These are phyloP conservation scores for Epinephelus lanceolatus DNA, from an alignment of 2,113 vertebrate genomes.

Conservation along the genomic window DNA sequence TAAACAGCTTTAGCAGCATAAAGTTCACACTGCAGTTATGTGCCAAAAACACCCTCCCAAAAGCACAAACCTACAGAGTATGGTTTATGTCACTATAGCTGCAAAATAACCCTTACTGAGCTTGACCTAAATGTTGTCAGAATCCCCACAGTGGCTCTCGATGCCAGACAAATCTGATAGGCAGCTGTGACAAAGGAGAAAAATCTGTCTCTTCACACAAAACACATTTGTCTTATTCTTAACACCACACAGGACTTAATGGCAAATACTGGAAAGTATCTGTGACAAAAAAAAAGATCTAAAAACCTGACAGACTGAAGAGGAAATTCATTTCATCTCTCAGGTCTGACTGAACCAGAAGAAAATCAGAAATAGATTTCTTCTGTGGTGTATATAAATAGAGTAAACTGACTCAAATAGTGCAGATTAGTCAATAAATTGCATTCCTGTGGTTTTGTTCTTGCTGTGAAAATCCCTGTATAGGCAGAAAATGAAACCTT, in stretches of 20 bases:
- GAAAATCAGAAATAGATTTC: slow-evolving; percentile 6
- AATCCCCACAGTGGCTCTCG: slow-evolving; percentile 7
- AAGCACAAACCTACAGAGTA: not conserved
- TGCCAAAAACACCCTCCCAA: not conserved
- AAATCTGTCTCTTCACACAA: not conserved
- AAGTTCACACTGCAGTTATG: not conserved
- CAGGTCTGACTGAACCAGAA: not conserved
- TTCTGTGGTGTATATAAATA: slow-evolving; percentile 31
- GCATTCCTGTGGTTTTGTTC: slow-evolving; percentile 11
- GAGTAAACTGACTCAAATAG: slow-evolving; percentile 32
- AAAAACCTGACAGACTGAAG: slow-evolving; percentile 20
- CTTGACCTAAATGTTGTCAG: slow-evolving; percentile 32
- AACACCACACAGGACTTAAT: not conserved
- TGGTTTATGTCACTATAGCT: not conserved
- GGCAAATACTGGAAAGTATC: slow-evolving; percentile 5
- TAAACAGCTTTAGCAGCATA: not conserved
- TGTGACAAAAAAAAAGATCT: slow-evolving; percentile 43
- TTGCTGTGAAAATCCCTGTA: slow-evolving; percentile 27
- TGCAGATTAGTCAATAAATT: slow-evolving; percentile 30
- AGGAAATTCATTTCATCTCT: slow-evolving; percentile 12
- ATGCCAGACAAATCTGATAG: slow-evolving; percentile 28
- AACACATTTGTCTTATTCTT: not conserved
- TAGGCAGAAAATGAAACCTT: slow-evolving; percentile 5
- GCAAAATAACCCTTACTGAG: not conserved
- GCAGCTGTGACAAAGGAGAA: not conserved